Base-by-base conservation (phyloP, 2,797 vertebrate genomes). In the Sarcophilus harrisii region DNA sequence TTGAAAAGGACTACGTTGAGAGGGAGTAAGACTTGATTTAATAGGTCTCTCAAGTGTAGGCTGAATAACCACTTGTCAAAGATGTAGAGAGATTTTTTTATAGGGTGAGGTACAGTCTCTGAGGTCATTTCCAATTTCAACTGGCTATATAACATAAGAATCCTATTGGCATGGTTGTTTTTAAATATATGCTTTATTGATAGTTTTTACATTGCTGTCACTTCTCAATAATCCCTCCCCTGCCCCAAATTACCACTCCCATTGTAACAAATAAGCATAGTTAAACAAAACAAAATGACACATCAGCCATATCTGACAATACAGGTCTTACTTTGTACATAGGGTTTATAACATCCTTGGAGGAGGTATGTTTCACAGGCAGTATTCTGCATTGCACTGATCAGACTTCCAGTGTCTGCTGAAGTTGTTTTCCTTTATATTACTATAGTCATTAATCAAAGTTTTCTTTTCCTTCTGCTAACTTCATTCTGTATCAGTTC, bases 21-120 rank as follows among this genome's bases (percentile, higher is more conserved):
- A 81, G 8, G 6, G 9, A 81, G 8, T 45, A 18, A 81, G 18
- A 45, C 9, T 38, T 30, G 30, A 4, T 28, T 49, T 87, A 27
- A 21, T 49, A 87, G 38, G 24, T 73, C 32, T 57, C 58, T 92
- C 55, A 49, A 92, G 49, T 27, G 1, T 57, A 81, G 57, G 55
- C 32, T 81, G n/a, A n/a, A 81, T 28, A 24, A 45, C 38, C 28
- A 29, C 29, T 90, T 49, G 57, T 16, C 58, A 55, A 5, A 24
- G 73, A 93, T 92, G 91, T 3, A 58, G 13, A 81, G n/a, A n/a
- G 54, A 3, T 90, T 59, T 95, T 95, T 94, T 59, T 57, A 93
- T 92, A 66, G 45, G 5, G 21, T 24, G 66, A 45, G 73, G 27
- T 27, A 24, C 4, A 52, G 9, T 30, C 38, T 49, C 9, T 27